phyloP scores from a whole-genome alignment of 2,113 vertebrate species.

The Serilophus lunatus region DNA sequence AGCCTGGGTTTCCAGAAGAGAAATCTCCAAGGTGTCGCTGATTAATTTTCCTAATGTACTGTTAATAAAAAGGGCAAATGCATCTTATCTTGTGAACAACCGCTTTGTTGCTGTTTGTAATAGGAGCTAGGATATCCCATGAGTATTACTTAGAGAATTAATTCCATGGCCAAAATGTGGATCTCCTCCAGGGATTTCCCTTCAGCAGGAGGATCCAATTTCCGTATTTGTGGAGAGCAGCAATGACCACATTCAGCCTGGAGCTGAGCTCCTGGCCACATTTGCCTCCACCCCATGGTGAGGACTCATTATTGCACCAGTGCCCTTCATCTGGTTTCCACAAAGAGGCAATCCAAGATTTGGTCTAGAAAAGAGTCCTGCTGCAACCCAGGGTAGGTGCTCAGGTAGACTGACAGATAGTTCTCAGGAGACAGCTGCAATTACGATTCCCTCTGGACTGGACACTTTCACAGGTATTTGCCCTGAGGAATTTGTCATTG shows the following conservation, averaged over 20 bases:
- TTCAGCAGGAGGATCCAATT: fast-evolving
- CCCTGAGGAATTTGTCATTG: not conserved
- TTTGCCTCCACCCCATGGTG: not conserved
- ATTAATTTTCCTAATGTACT: slow-evolving; percentile 20
- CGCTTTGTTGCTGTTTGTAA: not conserved
- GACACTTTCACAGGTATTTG: not conserved
- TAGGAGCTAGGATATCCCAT: not conserved
- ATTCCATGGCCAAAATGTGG: not conserved
- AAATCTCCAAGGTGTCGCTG: not conserved
- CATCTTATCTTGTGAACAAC: not conserved
- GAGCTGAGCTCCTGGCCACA: not conserved
- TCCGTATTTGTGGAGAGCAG: not conserved
- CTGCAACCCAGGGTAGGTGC: no score
- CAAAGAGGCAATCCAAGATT: not conserved
- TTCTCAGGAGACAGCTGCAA: not conserved
- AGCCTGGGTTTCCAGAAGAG: slow-evolving; percentile 10
- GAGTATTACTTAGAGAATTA: not conserved
- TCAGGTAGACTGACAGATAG: no score
- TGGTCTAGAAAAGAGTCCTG: no score
- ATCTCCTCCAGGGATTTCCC: not conserved
- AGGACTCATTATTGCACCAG: not conserved
- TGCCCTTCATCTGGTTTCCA: not conserved
- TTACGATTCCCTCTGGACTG: not conserved
- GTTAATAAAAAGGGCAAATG: slow-evolving; percentile 23
- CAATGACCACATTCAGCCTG: not conserved